Evolutionary conservation across 2,113 vertebrate species (phyloP).

Genomic region (Dipodomys stephensi): DNA sequence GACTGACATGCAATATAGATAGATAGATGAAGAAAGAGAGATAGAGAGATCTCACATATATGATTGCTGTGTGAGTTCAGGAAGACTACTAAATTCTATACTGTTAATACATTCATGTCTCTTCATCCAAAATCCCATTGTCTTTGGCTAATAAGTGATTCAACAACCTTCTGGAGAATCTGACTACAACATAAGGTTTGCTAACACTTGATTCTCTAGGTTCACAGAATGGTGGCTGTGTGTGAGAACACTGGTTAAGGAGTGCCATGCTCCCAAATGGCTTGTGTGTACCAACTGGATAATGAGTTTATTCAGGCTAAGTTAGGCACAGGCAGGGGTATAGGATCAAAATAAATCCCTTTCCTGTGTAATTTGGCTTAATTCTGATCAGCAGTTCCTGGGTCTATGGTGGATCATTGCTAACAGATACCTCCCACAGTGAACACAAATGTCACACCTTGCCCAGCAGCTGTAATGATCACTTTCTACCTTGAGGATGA

Average conservation of each 20-base stretch:
- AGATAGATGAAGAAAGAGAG: too few relatives aligned
- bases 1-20: background rate
- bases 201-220: background rate
- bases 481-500: background rate
- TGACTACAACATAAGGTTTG: background rate
- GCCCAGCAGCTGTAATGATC: background rate
- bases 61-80: background rate
- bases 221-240: background rate
- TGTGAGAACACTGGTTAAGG: background rate
- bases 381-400: background rate
- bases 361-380: background rate
- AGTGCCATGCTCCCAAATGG: background rate
- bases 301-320: background rate
- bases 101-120: background rate
- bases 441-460: background rate
- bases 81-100: background rate
- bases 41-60: background rate
- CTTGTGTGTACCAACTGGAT: background rate
- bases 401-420: background rate
- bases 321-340: background rate
- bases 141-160: background rate
- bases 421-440: background rate
- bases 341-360: background rate
- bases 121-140: background rate
- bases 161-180: background rate